Evolutionary conservation across 2,888 invertebrate genomes (phyloP), one percentile per base, ranked within the genome.

Genomic region (Eupithecia dodoneata): DNA sequence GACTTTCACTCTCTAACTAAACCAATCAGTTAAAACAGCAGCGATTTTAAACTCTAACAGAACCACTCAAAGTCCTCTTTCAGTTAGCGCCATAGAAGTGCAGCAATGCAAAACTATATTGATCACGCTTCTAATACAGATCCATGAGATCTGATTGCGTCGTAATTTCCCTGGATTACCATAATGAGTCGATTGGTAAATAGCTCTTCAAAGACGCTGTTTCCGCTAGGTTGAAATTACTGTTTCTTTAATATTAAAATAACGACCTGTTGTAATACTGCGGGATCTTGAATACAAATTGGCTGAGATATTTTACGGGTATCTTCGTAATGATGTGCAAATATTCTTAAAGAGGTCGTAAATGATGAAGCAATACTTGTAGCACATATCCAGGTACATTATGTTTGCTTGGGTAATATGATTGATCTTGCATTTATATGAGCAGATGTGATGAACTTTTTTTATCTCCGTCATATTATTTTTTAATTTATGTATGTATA

Each of bases 1-100:
- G 82, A 87, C 88, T 88, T 88, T 87, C 87, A 87, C 87, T 87
- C 78, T 83, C 82, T 80, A 81, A 71, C 30, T 30, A 30, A n/a
- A 83, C 83, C 80, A 81, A 82, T 83, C 79, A 83, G 76, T 65
- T 2, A 42, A 41, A 30, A 55, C 55, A 15, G 52, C 72, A 45
- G 72, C 49, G 52, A 85, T 76, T 81, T 72, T 74, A 70, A 83
- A 84, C 84, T 81, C 75, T 83, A 80, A 76, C 2, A n/a, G 9
- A 12, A 72, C 49, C 7, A 15, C 0, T 49, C 15, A 81, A 47
- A 71, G 82, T 81, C 52, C 63, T 78, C 63, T 81, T 80, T 63
- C n/a, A 66, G 18, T 44, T 47, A 9, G 47, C n/a, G n/a, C 66
- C 45, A 42, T 73, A 65, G 66, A 75, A 79, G 76, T 81, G 81